Base-by-base conservation (phyloP, 1,140 invertebrate species). In the Geopemphigus sp. region DNA sequence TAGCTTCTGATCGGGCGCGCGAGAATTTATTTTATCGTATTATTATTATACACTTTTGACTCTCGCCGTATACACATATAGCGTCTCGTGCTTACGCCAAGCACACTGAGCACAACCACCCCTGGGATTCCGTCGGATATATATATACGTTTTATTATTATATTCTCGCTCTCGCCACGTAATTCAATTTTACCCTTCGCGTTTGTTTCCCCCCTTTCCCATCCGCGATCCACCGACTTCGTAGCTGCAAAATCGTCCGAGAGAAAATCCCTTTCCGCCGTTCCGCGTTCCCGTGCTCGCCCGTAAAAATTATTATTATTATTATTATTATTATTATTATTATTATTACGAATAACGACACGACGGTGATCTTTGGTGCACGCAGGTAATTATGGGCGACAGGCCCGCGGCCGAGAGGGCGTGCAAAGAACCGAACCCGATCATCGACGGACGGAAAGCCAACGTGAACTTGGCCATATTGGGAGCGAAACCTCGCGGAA, bases 381-480 rank as follows among this genome's bases (percentile, higher is more conserved):
- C 17, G 5, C 89, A 98, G 97, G 96, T 98, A 81, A 99, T 98
- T 85, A 99, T 99, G 97, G 92, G 94, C 53, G 95, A 98, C 85
- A 88, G 93, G 84, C 90, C 92, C 59, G 94, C 95, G 68, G 96
- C 97, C 54, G 96, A 98, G 85, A 88, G 95, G 84, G 97, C 97
- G 24, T 97, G 95, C 86, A 97, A 98, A 87, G 96, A 99, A 84
- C 95, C 96, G 17, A 98, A 98, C 87, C 97, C 97, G 26, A 97
- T 98, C 86, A 99, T 98, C 84, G 97, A 99, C 86, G 97, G 97
- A 61, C 90, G 97, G 83, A 98, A 98, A 89, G 96, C 97, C 39
- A 98, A 99, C 87, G 97, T 99, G 39, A 99, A 99, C 87, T 88
- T 98, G 83, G 97, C 97, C 54, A 98, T 98, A 85, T 88, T 99